Evolutionary conservation across 2,113 vertebrate species (phyloP), one percentile per base, ranked within the genome.

Genomic region (Ceyx melanurus): DNA sequence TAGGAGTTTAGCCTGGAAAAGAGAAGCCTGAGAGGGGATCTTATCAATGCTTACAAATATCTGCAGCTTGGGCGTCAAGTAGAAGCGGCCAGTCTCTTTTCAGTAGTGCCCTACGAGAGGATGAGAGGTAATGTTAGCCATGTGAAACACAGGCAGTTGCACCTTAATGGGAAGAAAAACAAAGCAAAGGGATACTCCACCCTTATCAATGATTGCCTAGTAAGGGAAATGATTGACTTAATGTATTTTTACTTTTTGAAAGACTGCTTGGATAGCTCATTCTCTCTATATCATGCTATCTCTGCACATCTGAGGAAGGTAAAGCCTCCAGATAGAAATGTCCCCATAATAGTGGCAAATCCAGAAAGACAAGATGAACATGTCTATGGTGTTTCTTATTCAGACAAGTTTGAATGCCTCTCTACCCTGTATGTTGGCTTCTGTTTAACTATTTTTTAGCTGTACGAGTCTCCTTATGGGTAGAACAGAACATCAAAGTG

Each of bases 381-480:
- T 15, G 6, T 42, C 15, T 68, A 5, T 51, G 5, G 5, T 54
- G 40, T 51, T 81, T 16, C 23, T 75, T 71, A 53, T 37, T 61
- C 13, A 23, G 12, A 35, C 40, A 53, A 33, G 9, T 51, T 57
- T 10, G 0, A 19, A 35, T 42, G 16, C 7, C 51, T 78, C 4
- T 61, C 42, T 57, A 6, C 9, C 5, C 7, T 11, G 10, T 51
- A 35, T 29, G 46, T 21, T 61, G 46, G 5, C 13, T 77, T 40
- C 8, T 45, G 10, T 45, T 50, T 17, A 8, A 9, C 22, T 70
- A 2, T 50, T 73, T 68, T 15, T 60, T 28, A 71, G 11, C 19
- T 56, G 1, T 7, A 33, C 10, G 61, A 48, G 5, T 57, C 11
- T 26, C 14, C 6, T 28, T 2, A 1, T 13, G 9, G 3, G 13